phyloP scores from a whole-genome alignment of 2,113 vertebrate species.

The Hippocampus barbouri region DNA sequence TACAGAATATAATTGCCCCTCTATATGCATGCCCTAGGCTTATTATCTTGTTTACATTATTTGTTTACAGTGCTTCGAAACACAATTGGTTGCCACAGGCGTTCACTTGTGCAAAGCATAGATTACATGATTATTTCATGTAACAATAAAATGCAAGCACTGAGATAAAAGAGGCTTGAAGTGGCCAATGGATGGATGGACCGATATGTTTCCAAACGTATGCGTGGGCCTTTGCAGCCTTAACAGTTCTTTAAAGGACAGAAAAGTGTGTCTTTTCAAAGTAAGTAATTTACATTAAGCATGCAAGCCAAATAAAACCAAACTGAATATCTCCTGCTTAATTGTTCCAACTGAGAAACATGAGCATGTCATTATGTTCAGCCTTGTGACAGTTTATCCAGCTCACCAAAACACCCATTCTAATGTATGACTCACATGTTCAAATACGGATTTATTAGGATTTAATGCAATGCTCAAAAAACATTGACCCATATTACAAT shows the following conservation, averaged over 20 bases:
- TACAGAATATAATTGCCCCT: slow-evolving; percentile 3
- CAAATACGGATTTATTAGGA: not conserved
- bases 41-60: slow-evolving; percentile 16
- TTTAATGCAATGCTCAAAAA: not conserved
- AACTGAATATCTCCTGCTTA: not conserved
- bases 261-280: not conserved
- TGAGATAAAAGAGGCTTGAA: not conserved
- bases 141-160: slow-evolving; percentile 3
- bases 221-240: not conserved
- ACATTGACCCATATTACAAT: not conserved
- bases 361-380: not conserved
- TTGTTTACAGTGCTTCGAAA: slow-evolving; percentile 8
- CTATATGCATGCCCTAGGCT: not conserved
- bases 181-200: not conserved
- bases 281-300: not conserved
- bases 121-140: slow-evolving; percentile 8
- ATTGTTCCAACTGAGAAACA: not conserved
- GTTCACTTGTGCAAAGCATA: not conserved
- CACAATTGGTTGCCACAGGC: not conserved
- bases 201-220: not conserved
- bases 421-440: not conserved
- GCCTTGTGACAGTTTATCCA: not conserved
- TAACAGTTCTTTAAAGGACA: not conserved
- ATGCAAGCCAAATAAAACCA: not conserved
- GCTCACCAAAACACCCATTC: not conserved